A percentile compares a stretch with the other conserved stretches of the same genome.
These are phyloP conservation scores for Erebia palarica DNA, from an alignment of 2,888 invertebrate genomes.

Conservation along the genomic window DNA sequence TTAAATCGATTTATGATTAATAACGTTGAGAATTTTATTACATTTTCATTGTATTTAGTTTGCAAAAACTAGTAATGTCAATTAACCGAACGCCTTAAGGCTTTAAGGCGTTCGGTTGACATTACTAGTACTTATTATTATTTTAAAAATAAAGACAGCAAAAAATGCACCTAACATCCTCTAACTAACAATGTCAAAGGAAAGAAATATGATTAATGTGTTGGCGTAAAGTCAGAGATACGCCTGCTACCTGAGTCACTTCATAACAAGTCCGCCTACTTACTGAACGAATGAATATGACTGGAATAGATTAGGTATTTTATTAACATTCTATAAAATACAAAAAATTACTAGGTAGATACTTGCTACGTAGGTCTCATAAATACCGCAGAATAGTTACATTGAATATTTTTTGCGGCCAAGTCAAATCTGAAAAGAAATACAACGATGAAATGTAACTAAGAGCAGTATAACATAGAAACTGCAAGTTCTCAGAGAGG, in stretches of 20 bases:
- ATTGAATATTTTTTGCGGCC: too few species aligned
- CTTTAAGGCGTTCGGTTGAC: too few species aligned
- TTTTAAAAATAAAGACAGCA: constrained; percentile 1
- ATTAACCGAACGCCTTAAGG: not conserved
- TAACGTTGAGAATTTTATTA: not conserved
- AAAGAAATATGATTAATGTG: constrained; percentile 23
- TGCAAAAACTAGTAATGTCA: constrained; percentile 2
- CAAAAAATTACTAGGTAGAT: too few species aligned
- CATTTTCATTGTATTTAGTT: not conserved
- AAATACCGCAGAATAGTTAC: too few species aligned
- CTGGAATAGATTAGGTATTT: constrained; percentile 27
- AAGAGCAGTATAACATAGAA: too few species aligned
- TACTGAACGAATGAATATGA: constrained; percentile 29
- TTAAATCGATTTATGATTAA: not conserved
- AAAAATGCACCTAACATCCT: constrained; percentile 12
- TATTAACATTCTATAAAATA: not conserved
- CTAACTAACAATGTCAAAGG: constrained; percentile 24
- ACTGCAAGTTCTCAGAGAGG: too few species aligned
- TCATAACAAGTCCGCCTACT: constrained; percentile 31
- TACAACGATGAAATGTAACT: too few species aligned
- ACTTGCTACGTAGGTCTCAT: too few species aligned
- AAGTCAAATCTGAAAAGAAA: too few species aligned
- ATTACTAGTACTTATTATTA: too few species aligned
- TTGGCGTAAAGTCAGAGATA: constrained; percentile 16
- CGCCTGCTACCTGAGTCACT: constrained; percentile 30